Evolutionary conservation across 1,140 invertebrate genomes (phyloP), one percentile per base, ranked within the genome.

Genomic region (Heliothis virescens): DNA sequence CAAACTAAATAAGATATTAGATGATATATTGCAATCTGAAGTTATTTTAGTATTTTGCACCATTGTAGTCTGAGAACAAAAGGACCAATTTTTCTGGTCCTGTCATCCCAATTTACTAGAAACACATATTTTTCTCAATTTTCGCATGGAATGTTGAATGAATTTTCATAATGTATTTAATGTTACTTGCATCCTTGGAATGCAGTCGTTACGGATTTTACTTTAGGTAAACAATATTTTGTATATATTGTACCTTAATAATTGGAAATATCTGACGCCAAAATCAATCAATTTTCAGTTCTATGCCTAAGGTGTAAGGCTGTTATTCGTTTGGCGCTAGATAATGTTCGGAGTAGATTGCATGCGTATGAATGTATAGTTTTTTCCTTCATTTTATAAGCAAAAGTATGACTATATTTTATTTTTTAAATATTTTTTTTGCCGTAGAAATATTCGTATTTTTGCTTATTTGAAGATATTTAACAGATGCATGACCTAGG

Each of bases 171-270:
- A 29, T 29, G 0, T 52, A 73, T 65, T 72, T 71, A 79, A 65
- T 72, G 55, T 53, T 48, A 62, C 34, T 79, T 67, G 65, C 78
- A 65, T 83, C 57, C 79, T 57, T 71, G 67, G 67, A 79, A 83
- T 83, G 86, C 84, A 85, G 79, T 80, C 83, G 67, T 13, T 82
- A 81, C 73, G 83, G 81, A 86, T 84, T 81, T 60, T 79, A 77
- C 80, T 74, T 80, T 85, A 79, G 86, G 80, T 85, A 86, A 84
- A 82, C 21, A 13, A 59, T 59, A n/a, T 53, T n/a, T 53, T 16
- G 52, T 53, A 53, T n/a, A 16, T 7, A 53, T 1, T 47, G 41
- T 65, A 18, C 21, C 2, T 26, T 26, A 34, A 47, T 11, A 13
- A 18, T 11, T 1, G 11, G 16, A 13, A 16, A 65, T 9, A 65